Evolutionary conservation across 2,797 vertebrate genomes (phyloP).

Genomic region (Botia kubotai): DNA sequence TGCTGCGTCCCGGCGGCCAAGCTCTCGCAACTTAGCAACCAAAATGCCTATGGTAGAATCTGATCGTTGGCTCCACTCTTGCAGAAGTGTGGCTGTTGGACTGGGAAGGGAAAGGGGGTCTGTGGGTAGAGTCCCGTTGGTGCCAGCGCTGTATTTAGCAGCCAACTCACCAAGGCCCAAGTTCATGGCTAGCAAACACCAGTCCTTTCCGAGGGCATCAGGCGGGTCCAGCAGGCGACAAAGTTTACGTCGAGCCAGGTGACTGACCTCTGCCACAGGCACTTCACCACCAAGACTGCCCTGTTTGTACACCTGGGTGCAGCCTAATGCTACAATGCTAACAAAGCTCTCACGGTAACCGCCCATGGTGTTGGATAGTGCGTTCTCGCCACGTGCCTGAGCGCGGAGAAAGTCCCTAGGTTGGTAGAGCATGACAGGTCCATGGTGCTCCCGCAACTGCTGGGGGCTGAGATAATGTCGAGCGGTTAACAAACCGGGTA

Average conservation of each 20-base stretch:
- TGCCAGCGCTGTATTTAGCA: conserved; percentile 86
- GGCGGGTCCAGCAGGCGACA: conserved; percentile 94
- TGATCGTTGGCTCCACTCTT: conserved; percentile 86
- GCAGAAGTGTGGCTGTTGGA: conserved; percentile 90
- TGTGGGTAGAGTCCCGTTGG: conserved; percentile 75
- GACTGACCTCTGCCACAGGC: conserved; percentile 86
- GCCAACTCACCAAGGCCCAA: conserved; percentile 92
- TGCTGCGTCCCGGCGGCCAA: conserved; percentile 92
- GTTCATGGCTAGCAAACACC: conserved; percentile 99
- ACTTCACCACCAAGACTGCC: conserved; percentile 88
- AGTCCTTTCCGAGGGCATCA: conserved; percentile 96
- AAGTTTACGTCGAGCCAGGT: conserved; percentile 89
- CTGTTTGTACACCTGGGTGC: conserved; percentile 90
- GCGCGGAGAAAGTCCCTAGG: conserved; percentile 95
- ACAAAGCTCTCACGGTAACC: conserved; percentile 97
- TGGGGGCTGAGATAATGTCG: conserved; percentile 96
- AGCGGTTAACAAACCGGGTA: conserved; percentile 90
- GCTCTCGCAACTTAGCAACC: conserved; percentile 91
- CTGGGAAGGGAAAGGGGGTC: conserved; percentile 76
- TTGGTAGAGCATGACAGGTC: conserved; percentile 96
- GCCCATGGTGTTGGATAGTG: conserved; percentile 94
- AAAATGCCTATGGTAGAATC: conserved; percentile 89
- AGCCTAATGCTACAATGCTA: conserved; percentile 92
- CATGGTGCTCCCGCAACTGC: conserved; percentile 93
- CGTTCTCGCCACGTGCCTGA: conserved; percentile 88